phyloP scores from a whole-genome alignment of 2,113 vertebrate genomes.

The Megaceryle torquata region DNA sequence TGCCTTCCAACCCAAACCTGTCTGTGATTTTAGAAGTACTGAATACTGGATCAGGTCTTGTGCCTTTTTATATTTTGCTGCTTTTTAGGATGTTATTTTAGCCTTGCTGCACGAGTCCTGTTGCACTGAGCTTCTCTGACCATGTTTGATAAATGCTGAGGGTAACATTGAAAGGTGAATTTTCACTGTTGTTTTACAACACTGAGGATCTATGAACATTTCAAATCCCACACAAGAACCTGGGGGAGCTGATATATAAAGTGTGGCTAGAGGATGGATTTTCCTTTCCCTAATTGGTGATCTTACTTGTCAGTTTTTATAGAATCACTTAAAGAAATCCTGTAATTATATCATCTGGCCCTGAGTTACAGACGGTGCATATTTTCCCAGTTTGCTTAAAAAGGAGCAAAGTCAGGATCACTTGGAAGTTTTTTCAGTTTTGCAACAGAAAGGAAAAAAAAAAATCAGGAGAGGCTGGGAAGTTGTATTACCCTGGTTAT shows the following conservation, averaged over 20 bases:
- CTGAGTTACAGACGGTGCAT: not conserved
- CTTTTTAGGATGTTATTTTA: not conserved
- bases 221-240: not conserved
- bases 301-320: not conserved
- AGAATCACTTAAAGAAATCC: conserved; percentile 52
- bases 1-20: too few species aligned
- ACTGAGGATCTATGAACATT: not conserved
- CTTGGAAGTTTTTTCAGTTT: not conserved
- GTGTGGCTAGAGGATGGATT: conserved; percentile 26
- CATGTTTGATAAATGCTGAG: not conserved
- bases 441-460: not conserved
- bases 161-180: not conserved
- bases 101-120: not conserved
- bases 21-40: not conserved
- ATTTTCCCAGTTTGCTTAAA: not conserved
- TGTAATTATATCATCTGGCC: conserved; percentile 21
- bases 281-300: conserved; percentile 10
- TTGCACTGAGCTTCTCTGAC: not conserved
- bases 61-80: not conserved
- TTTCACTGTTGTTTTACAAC: not conserved
- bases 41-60: not conserved
- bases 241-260: not conserved
- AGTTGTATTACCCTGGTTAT: not conserved
- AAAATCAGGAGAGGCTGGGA: not conserved
- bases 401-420: not conserved